Conservation (phyloP, 64 coral and sea anemone genomes). For the Actinia equina region DNA sequence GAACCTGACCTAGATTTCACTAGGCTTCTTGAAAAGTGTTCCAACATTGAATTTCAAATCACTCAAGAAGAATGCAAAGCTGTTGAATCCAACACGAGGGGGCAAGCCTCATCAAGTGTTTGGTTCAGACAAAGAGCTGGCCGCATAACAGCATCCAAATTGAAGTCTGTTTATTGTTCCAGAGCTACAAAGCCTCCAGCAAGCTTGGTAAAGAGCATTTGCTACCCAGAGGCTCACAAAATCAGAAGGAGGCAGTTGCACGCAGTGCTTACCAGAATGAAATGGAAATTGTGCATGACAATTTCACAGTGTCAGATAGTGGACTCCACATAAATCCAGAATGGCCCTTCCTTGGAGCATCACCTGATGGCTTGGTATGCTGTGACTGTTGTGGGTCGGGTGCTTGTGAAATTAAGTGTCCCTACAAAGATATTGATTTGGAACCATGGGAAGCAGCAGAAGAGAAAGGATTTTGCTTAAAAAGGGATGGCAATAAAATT, state of each 20-base stretch:
- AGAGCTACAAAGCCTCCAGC: constrained; percentile 45
- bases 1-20: no score
- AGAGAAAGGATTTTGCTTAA: constrained; percentile 12
- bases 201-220: constrained; percentile 60
- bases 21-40: no score
- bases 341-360: no score
- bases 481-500: not conserved
- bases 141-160: constrained; percentile 53
- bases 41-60: not conserved
- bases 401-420: no score
- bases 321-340: no score
- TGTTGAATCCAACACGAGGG: constrained; percentile 45
- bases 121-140: constrained; percentile 56
- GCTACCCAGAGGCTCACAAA: constrained; percentile 56
- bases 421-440: no score
- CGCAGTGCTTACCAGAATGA: constrained; percentile 16
- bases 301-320: not conserved
- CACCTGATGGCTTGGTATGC: no score
- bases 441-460: not conserved
- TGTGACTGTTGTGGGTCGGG: no score
- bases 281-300: not conserved
- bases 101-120: constrained; percentile 33
- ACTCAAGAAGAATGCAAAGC: constrained; percentile 17
- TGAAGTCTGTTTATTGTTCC: constrained; percentile 36
- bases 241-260: constrained; percentile 30